Percentiles rank a stretch among this genome's conserved stretches.
These are phyloP conservation scores for Brachyhypopomus gauderio DNA, from an alignment of 2,113 vertebrate genomes.

Conservation along the genomic window DNA sequence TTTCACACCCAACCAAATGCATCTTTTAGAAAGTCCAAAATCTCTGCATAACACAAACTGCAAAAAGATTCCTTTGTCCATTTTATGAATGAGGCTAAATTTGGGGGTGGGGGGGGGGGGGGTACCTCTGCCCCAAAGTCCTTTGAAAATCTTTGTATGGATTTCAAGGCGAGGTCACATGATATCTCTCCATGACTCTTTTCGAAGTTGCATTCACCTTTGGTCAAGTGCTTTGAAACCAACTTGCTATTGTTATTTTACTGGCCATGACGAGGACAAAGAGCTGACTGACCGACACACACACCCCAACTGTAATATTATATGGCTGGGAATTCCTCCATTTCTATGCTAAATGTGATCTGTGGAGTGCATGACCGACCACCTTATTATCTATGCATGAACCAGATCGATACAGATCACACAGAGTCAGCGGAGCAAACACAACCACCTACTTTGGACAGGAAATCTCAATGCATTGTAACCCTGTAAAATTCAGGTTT, in stretches of 20 bases:
- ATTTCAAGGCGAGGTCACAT: conserved; percentile 60
- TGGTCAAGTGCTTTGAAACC: conserved; percentile 74
- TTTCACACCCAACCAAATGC: not conserved
- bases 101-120: conserved; percentile 16
- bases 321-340: conserved; percentile 85
- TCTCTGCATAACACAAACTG: conserved; percentile 34
- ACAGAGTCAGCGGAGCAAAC: conserved; percentile 75
- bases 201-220: conserved; percentile 61
- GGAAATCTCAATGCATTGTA: conserved; percentile 27
- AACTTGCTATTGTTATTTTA: conserved; percentile 77
- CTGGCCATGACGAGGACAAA: conserved; percentile 73
- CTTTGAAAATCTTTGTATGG: conserved; percentile 55
- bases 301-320: conserved; percentile 78
- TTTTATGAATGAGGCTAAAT: conserved; percentile 63
- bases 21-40: not conserved
- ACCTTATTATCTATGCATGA: conserved; percentile 81
- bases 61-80: conserved; percentile 63
- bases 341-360: conserved; percentile 89
- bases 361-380: conserved; percentile 86
- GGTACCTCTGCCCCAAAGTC: conserved; percentile 43
- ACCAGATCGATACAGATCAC: conserved; percentile 66
- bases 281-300: conserved; percentile 57
- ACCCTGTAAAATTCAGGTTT: not conserved
- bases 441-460: conserved; percentile 84
- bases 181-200: conserved; percentile 64